Base-by-base conservation (phyloP, 92 coral and sea anemone species). In the Phenganax subtilis region DNA sequence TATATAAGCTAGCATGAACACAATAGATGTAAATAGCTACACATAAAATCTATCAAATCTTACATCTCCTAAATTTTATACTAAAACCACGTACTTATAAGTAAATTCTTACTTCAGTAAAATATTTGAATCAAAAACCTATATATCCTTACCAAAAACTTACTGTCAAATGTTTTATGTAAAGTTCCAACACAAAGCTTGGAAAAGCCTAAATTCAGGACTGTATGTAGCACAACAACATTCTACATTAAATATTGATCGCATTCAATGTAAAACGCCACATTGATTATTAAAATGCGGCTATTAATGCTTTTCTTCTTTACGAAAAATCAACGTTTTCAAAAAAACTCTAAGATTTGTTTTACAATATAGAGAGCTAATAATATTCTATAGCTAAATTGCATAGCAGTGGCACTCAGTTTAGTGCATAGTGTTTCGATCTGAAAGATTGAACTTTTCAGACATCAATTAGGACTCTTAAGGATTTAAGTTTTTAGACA, bases 211-310 rank as follows among this genome's bases (percentile, higher is more conserved):
- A 27, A 4, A 20, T 51, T 30, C 2, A 66, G 0, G 12, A 66
- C 72, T 14, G 51, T 7, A 29, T 14, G 51, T 7, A 29, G 47
- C 12, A 27, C 51, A 27, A 8, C 25, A 66, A 11, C 28, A 27
- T 10, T 27, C 5, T 11, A 3, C 72, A 66, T 66, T 66, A 66
- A 66, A 66, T 3, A 66, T 66, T 66, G 31, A 66, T 27, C 72
- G 47, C 51, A 25, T 66, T 66, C 44, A 66, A 37, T 66, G 28
- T 66, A 9, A 2, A 37, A 37, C 47, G 47, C 47, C 44, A 29
- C 72, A 66, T 66, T 66, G 30, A 66, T 66, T 66, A 66, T 66
- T 66, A 66, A 66, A 66, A 20, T 16, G 72, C 72, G 72, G 72
- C 72, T 25, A 66, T 10, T 29, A 29, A 66, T 66, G 44, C 15